A percentile compares a stretch with the other conserved stretches of the same genome.
These are phyloP conservation scores for Fukomys damarensis DNA, from an alignment of 2,113 vertebrate species.

Conservation along the genomic window DNA sequence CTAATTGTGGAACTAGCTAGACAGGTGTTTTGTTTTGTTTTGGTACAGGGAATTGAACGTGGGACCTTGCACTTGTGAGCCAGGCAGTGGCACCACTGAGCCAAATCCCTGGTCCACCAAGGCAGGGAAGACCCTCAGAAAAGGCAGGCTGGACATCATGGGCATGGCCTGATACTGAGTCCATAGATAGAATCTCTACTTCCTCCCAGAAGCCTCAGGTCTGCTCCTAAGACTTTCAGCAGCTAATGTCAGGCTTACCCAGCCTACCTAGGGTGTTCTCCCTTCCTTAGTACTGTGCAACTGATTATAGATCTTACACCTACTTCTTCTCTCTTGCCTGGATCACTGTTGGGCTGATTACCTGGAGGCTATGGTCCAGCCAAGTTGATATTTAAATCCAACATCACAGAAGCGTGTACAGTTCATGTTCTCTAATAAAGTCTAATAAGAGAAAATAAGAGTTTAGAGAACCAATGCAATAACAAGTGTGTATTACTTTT, in stretches of 20 bases:
- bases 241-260: too few relatives aligned
- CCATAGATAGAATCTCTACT: not conserved
- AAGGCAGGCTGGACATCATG: not conserved
- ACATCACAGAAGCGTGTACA: accelerated
- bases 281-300: not conserved
- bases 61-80: too few relatives aligned
- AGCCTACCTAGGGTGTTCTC: not conserved
- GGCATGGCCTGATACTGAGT: not conserved
- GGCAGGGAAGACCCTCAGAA: accelerated
- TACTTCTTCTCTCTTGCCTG: not conserved
- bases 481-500: not conserved
- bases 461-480: not conserved
- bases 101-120: too few relatives aligned
- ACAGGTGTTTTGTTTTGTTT: too few relatives aligned
- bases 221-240: not conserved
- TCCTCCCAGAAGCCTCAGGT: not conserved
- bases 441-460: not conserved
- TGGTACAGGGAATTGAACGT: too few relatives aligned
- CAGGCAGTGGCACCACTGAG: too few relatives aligned
- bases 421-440: not conserved
- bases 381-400: too few relatives aligned
- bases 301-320: not conserved
- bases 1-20: accelerated
- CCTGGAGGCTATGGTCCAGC: accelerated
- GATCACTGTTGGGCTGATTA: not conserved